phyloP scores from a whole-genome alignment of 2,797 vertebrate genomes.

The Ciconia nigra region DNA sequence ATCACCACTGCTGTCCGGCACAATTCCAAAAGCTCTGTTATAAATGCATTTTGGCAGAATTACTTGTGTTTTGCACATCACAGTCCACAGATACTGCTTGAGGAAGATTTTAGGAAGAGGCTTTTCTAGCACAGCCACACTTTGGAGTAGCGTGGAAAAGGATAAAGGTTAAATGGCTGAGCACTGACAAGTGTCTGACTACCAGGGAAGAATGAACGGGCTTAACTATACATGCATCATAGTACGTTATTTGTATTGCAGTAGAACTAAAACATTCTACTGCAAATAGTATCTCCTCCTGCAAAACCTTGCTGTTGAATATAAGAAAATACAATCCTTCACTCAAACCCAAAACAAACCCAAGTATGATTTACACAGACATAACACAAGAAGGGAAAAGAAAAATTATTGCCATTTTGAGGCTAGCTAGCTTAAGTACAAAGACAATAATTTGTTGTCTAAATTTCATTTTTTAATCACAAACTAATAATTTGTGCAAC shows the following conservation, averaged over 20 bases:
- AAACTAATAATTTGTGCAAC: background rate
- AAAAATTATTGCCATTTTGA: background rate
- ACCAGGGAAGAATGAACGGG: background rate
- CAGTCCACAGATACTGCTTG: background rate
- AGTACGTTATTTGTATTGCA: background rate
- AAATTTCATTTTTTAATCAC: background rate
- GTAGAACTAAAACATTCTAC: background rate
- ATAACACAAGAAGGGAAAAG: background rate
- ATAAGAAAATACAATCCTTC: background rate
- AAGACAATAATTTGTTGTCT: background rate
- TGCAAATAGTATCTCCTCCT: background rate
- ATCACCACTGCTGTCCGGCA: background rate
- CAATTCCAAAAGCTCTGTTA: background rate
- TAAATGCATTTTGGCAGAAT: background rate
- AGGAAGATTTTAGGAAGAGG: background rate
- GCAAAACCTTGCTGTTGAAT: background rate
- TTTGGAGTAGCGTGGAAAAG: background rate
- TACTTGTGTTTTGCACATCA: background rate
- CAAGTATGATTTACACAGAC: background rate
- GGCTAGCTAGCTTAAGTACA: background rate
- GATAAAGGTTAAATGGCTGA: background rate
- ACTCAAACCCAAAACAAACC: background rate
- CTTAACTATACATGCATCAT: background rate
- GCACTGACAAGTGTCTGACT: background rate
- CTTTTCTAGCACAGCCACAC: background rate